Evolutionary conservation across 1,140 invertebrate species (phyloP).

Genomic region (Orussus abietinus): DNA sequence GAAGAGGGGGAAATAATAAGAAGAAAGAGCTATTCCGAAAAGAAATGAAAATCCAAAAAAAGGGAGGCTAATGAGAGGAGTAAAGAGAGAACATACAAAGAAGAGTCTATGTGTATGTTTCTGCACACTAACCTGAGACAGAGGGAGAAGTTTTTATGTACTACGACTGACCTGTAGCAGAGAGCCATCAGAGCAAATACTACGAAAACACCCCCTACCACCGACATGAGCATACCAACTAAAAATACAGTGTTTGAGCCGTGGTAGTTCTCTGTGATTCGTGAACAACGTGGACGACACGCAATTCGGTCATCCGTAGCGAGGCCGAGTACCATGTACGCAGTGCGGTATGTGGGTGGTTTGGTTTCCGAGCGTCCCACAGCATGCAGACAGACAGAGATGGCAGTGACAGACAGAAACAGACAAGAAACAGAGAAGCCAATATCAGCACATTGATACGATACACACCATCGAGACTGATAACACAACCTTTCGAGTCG

Average conservation of each 20-base stretch:
- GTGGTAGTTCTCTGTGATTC: slow-evolving; percentile 80
- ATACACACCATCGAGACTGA: slow-evolving; percentile 31
- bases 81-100: slow-evolving; percentile 48
- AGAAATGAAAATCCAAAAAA: too few relatives aligned
- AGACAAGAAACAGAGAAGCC: slow-evolving; percentile 53
- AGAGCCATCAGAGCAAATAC: slow-evolving; percentile 96
- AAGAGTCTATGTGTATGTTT: slow-evolving; percentile 63
- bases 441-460: slow-evolving; percentile 47
- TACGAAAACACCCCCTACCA: slow-evolving; percentile 97
- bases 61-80: background rate
- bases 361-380: slow-evolving; percentile 47
- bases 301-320: slow-evolving; percentile 17
- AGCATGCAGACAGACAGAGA: slow-evolving; percentile 55
- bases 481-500: too few relatives aligned
- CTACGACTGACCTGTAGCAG: slow-evolving; percentile 98
- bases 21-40: too few relatives aligned
- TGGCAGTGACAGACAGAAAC: slow-evolving; percentile 52
- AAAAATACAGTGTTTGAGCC: slow-evolving; percentile 93
- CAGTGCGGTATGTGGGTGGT: slow-evolving; percentile 31
- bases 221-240: slow-evolving; percentile 95
- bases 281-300: slow-evolving; percentile 18
- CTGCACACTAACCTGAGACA: slow-evolving; percentile 93
- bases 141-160: slow-evolving; percentile 96
- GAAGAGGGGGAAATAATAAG: too few relatives aligned
- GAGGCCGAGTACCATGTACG: slow-evolving; percentile 19